A percentile compares a stretch with the other conserved stretches of the same genome.
Conservation (phyloP, 2,888 invertebrate species). For the Cephus pulcher region DNA sequence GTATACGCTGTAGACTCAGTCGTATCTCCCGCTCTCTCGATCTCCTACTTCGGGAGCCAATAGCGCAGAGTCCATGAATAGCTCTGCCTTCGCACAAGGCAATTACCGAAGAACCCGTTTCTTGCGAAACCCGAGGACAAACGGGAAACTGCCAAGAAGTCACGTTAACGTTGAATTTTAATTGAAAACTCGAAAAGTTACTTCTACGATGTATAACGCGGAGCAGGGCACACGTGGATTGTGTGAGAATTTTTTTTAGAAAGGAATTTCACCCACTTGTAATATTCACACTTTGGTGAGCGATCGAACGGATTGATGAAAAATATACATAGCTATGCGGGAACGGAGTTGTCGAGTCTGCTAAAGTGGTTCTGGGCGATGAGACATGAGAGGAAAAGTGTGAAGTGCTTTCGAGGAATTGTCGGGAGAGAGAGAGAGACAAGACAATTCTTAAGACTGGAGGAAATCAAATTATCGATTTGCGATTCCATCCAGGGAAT, state of each 20-base stretch:
- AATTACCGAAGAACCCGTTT: neutral
- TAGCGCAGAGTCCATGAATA: neutral
- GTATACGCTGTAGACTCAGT: neutral
- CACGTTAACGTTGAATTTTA: neutral
- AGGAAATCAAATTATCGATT: neutral
- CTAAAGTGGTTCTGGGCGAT: neutral
- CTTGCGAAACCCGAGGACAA: neutral
- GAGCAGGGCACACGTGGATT: neutral
- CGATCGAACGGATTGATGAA: neutral
- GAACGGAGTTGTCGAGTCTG: neutral
- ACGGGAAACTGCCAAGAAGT: neutral
- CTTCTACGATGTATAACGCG: neutral
- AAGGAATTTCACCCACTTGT: neutral
- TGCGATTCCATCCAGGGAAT: neutral
- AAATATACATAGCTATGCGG: neutral
- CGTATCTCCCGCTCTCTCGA: neutral
- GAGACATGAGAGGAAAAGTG: conserved; percentile 4
- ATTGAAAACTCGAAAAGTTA: neutral
- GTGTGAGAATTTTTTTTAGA: neutral
- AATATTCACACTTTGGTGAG: neutral
- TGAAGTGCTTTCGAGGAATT: conserved; percentile 22
- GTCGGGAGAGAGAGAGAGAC: conserved; percentile 24
- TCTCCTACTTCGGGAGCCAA: neutral
- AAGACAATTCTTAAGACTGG: conserved; percentile 10
- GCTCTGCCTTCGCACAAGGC: neutral